These are phyloP conservation scores for Archips crataeganus DNA, from an alignment of 2,888 invertebrate genomes.

Conservation along the genomic window DNA sequence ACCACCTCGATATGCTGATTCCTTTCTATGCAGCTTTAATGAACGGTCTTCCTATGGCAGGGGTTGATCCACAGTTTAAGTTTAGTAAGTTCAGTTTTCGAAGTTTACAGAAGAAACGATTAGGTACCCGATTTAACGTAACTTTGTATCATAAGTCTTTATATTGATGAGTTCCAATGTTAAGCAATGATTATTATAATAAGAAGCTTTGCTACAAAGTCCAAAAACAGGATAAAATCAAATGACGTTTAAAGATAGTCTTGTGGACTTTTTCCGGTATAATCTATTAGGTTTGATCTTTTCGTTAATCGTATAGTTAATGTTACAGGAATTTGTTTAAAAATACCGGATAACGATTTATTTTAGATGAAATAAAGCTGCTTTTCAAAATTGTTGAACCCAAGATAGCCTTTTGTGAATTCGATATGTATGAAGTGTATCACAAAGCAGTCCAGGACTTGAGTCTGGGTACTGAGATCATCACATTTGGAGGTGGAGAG, in stretches of 20 bases:
- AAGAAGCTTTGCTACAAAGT: too few relatives aligned
- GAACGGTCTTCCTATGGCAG: slow-evolving; percentile 65
- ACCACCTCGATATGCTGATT: slow-evolving; percentile 70
- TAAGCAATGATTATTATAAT: too few relatives aligned
- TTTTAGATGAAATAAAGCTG: slow-evolving; percentile 63
- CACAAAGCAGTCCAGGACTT: slow-evolving; percentile 54
- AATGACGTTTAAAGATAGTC: too few relatives aligned
- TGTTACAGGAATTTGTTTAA: too few relatives aligned
- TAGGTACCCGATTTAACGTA: too few relatives aligned
- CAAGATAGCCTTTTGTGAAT: slow-evolving; percentile 67
- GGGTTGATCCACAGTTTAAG: slow-evolving; percentile 68
- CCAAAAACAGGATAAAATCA: too few relatives aligned
- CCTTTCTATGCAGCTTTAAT: slow-evolving; percentile 68
- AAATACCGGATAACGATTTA: not conserved
- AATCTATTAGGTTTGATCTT: too few relatives aligned
- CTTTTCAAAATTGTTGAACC: slow-evolving; percentile 62
- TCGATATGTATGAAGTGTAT: slow-evolving; percentile 52
- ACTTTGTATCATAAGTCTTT: too few relatives aligned
- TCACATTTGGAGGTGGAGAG: slow-evolving; percentile 65
- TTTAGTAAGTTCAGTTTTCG: slow-evolving; percentile 54
- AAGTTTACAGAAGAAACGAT: too few relatives aligned
- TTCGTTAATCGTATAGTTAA: too few relatives aligned
- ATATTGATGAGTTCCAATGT: too few relatives aligned
- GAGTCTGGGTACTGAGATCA: slow-evolving; percentile 56
- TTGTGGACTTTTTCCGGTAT: too few relatives aligned